These are phyloP conservation scores for Actinopyga echinites DNA, from an alignment of 53 echinoderm and acorn worm species.

Conservation along the genomic window DNA sequence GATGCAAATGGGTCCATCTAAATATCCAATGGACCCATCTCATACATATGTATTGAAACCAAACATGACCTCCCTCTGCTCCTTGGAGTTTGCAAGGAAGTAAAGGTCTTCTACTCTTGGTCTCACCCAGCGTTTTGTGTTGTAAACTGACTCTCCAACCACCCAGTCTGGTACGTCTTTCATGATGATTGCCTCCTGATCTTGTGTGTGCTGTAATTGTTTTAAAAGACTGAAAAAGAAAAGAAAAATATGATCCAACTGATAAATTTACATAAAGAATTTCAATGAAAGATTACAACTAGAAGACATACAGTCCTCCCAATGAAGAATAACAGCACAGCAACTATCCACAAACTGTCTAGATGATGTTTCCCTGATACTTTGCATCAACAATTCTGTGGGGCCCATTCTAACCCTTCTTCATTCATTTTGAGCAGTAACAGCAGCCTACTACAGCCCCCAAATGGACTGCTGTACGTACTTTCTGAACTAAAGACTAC, in stretches of 20 bases:
- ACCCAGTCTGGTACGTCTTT: slow-evolving; percentile 90
- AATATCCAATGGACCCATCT: neutral
- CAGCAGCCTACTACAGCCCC: too few species aligned
- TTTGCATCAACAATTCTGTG: too few species aligned
- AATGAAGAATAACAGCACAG: too few species aligned
- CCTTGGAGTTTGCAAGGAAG: slow-evolving; percentile 71
- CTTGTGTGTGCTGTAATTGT: slow-evolving; percentile 61
- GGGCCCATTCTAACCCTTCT: too few species aligned
- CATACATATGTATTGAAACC: slow-evolving; percentile 69
- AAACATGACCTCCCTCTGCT: slow-evolving; percentile 57
- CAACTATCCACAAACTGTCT: too few species aligned
- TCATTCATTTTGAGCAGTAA: too few species aligned
- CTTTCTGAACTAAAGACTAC: too few species aligned
- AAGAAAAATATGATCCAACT: neutral
- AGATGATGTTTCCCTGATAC: too few species aligned
- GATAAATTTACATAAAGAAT: too few species aligned
- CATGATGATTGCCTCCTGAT: slow-evolving; percentile 92
- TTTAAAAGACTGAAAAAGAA: slow-evolving; percentile 57
- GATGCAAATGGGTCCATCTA: neutral
- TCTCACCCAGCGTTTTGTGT: slow-evolving; percentile 80
- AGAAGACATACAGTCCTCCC: too few species aligned
- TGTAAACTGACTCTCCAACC: slow-evolving; percentile 77
- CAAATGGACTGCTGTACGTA: too few species aligned
- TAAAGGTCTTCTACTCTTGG: slow-evolving; percentile 75
- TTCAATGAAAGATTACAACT: too few species aligned